These are phyloP conservation scores for Gastrophysa polygoni DNA, from an alignment of 2,888 invertebrate genomes.

Conservation along the genomic window DNA sequence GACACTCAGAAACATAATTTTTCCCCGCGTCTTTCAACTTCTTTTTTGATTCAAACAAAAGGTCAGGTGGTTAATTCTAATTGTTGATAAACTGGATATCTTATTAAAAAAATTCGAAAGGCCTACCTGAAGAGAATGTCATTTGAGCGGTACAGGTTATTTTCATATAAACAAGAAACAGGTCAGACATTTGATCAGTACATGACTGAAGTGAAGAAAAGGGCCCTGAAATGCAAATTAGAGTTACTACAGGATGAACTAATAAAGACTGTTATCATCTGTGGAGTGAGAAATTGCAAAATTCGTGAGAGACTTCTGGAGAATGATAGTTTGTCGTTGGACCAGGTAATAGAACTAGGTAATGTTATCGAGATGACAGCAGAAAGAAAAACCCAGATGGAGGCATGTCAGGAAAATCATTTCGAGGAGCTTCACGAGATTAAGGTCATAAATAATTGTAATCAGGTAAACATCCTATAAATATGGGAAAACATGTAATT, in stretches of 20 bases:
- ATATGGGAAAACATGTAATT: neutral
- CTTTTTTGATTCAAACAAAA: neutral
- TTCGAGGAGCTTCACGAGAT: neutral
- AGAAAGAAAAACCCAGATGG: neutral
- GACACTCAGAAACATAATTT: no score
- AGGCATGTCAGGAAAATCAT: neutral
- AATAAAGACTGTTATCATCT: slow-evolving; percentile 36
- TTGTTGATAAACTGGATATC: slow-evolving; percentile 15
- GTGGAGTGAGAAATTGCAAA: slow-evolving; percentile 31
- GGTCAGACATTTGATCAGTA: slow-evolving; percentile 38
- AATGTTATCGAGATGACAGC: neutral
- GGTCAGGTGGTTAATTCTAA: no score
- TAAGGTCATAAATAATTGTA: neutral
- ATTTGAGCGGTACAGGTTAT: no score
- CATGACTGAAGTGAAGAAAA: slow-evolving; percentile 35
- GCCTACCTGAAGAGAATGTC: no score
- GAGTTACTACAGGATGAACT: slow-evolving; percentile 32
- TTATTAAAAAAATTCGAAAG: slow-evolving; percentile 36
- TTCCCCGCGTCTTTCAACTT: no score
- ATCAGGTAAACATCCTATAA: neutral
- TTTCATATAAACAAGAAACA: slow-evolving; percentile 27
- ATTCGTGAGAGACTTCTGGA: slow-evolving; percentile 37
- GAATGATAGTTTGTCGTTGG: no score
- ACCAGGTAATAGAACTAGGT: no score
- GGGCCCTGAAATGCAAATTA: slow-evolving; percentile 36